Evolutionary conservation across 2,797 vertebrate species (phyloP), one percentile per base, ranked within the genome.

Genomic region (Geotrypetes seraphini): DNA sequence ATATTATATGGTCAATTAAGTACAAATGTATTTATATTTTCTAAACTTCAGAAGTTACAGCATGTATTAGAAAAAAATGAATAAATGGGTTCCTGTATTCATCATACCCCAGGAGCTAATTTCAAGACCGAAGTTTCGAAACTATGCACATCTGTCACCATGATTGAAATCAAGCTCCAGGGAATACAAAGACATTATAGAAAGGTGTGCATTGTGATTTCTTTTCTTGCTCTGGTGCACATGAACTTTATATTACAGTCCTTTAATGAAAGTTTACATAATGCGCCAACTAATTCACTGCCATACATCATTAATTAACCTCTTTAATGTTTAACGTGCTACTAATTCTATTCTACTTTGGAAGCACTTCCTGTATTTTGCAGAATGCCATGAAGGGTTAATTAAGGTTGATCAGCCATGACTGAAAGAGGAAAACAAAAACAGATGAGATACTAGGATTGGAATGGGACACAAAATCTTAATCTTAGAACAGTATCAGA

Each of bases 271-370:
- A 12, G 13, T 11, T 60, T 43, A 49, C 40, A 6, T 66, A 51
- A 47, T 54, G 60, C 5, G 53, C 34, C 33, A 20, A 30, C 34
- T 33, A 20, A 30, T 19, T 6, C 32, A 47, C 39, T 36, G 26
- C 3, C 31, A 40, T 12, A 5, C 42, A 49, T 25, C 34, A 50
- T 61, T 47, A 44, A 43, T 37, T 49, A 41, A 35, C 11, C 15
- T 51, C 51, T 51, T 16, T 24, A 47, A 51, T 19, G 8, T 28
- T 57, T 45, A 25, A 8, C 31, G 30, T 39, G 13, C 13, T 28
- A 29, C 29, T 35, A 52, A 22, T 6, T 19, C 13, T 36, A 28
- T 7, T 36, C 12, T 35, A 47, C 7, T 27, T 12, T 33, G 31
- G 18, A 43, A 35, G 8, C 15, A 25, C 28, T 38, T 43, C n/a